A percentile compares a stretch with the other conserved stretches of the same genome.
These are phyloP conservation scores for Epinotia demarniana DNA, from an alignment of 2,888 invertebrate species.

Conservation along the genomic window DNA sequence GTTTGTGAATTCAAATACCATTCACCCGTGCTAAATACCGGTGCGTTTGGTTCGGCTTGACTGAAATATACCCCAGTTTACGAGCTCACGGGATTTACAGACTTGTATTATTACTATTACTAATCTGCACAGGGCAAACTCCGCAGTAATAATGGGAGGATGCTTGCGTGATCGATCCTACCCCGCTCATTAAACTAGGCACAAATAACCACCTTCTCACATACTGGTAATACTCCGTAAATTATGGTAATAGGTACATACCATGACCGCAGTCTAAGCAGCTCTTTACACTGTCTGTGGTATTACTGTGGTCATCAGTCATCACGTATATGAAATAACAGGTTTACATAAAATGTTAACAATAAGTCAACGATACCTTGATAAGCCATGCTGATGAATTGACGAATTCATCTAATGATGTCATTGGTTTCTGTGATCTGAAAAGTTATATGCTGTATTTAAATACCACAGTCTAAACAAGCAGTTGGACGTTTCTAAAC, in stretches of 20 bases:
- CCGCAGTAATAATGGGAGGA: constrained; percentile 46
- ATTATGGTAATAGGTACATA: constrained; percentile 22
- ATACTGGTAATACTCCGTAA: constrained; percentile 33
- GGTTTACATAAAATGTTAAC: constrained; percentile 40
- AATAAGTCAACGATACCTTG: constrained; percentile 66
- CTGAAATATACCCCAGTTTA: not conserved
- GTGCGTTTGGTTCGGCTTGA: not conserved
- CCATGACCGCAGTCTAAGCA: constrained; percentile 10
- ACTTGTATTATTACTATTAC: constrained; percentile 25
- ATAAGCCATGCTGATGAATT: constrained; percentile 80
- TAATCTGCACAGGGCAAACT: constrained; percentile 43
- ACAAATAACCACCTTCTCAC: constrained; percentile 34
- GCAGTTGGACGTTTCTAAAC: not conserved
- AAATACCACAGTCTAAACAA: not conserved
- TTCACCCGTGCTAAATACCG: not conserved
- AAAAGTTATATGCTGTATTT: constrained; percentile 53
- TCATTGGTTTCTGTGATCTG: constrained; percentile 68
- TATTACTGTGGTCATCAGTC: constrained; percentile 12
- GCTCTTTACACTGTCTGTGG: constrained; percentile 15
- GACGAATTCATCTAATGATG: constrained; percentile 80
- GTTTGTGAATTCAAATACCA: not conserved
- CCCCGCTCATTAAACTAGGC: constrained; percentile 43
- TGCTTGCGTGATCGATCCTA: constrained; percentile 51
- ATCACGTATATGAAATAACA: constrained; percentile 2
- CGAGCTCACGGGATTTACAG: not conserved